phyloP scores from a whole-genome alignment of 2,113 vertebrate species.

The Himantopus leucocephalus region DNA sequence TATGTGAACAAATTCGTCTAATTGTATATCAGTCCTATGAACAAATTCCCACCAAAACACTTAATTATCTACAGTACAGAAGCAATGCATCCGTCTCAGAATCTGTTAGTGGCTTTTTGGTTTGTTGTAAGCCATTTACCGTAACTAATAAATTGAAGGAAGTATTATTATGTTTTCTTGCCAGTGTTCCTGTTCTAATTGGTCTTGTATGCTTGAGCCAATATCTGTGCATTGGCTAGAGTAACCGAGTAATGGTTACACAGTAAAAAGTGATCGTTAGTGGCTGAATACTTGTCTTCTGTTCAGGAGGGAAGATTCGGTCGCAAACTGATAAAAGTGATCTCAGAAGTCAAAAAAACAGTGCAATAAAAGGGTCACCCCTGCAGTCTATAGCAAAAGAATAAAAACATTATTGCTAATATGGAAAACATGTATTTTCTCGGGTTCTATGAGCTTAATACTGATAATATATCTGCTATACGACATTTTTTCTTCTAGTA shows the following conservation, averaged over 20 bases:
- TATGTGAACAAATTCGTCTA: constrained; percentile 77
- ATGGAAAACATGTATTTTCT: background rate
- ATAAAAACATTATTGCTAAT: background rate
- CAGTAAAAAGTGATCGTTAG: constrained; percentile 12
- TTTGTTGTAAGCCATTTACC: constrained; percentile 70
- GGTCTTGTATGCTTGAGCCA: constrained; percentile 69
- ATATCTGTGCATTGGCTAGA: constrained; percentile 61
- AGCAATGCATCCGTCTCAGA: constrained; percentile 62
- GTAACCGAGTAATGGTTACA: constrained; percentile 51
- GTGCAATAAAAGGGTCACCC: background rate
- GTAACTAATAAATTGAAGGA: constrained; percentile 76
- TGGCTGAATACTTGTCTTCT: background rate
- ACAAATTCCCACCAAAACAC: constrained; percentile 79
- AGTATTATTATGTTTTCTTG: constrained; percentile 75
- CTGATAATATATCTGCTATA: background rate
- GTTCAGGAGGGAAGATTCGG: background rate
- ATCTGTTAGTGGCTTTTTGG: constrained; percentile 62
- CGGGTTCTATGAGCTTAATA: background rate
- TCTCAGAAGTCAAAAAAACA: background rate
- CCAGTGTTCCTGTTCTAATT: constrained; percentile 76
- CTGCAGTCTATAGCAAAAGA: background rate
- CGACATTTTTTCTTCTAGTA: background rate
- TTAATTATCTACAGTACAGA: constrained; percentile 76
- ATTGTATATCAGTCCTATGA: constrained; percentile 75
- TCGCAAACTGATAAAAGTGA: background rate